Percentiles rank a stretch among this genome's conserved stretches.
phyloP scores from a whole-genome alignment of 2,113 vertebrate genomes.

The Gavia stellata region DNA sequence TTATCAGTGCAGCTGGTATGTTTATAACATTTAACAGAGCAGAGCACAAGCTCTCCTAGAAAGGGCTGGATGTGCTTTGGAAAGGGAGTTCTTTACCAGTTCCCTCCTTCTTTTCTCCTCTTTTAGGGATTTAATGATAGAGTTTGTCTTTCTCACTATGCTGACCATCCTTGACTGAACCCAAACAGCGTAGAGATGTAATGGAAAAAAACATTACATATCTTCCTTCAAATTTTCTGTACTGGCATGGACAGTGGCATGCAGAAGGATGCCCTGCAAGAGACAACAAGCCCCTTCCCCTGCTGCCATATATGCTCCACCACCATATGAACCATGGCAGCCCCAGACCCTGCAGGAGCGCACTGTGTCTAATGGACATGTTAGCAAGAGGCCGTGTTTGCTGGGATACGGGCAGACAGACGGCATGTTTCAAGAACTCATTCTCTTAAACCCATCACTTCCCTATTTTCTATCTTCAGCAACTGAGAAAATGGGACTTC shows the following conservation, averaged over 20 bases:
- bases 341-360: not conserved
- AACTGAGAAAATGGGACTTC: slow-evolving; percentile 25
- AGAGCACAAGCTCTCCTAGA: not conserved
- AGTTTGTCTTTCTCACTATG: not conserved
- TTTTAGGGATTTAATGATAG: not conserved
- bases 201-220: accelerated
- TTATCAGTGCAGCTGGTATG: not conserved
- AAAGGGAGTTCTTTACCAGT: not conserved
- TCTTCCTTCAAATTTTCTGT: not conserved
- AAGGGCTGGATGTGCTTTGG: accelerated
- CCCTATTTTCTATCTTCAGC: slow-evolving; percentile 14
- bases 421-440: not conserved
- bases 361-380: accelerated
- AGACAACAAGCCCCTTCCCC: not conserved
- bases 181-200: not conserved
- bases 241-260: accelerated
- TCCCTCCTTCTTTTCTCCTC: not conserved
- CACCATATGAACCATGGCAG: accelerated
- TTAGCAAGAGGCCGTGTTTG: not conserved
- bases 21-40: not conserved
- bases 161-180: accelerated
- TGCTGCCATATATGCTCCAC: accelerated
- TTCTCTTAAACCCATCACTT: slow-evolving; percentile 9
- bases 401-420: not conserved
- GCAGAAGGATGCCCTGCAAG: not conserved